Evolutionary conservation across 2,113 vertebrate genomes (phyloP), one percentile per base, ranked within the genome.

Genomic region (Garra rufa): DNA sequence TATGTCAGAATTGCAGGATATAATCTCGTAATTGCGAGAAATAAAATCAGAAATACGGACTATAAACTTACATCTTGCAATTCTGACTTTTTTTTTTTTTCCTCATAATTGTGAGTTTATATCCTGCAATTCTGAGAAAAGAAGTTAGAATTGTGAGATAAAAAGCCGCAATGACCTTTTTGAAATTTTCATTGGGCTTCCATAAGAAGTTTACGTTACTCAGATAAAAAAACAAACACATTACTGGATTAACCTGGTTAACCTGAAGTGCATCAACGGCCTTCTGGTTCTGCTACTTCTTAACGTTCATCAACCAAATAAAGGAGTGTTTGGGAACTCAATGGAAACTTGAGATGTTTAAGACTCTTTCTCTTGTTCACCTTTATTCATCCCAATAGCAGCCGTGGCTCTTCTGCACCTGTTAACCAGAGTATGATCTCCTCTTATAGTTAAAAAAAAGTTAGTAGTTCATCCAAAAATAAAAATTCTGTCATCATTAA

Each of bases 401-500:
- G 34, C 2, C 21, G 21, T 38, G 11, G 69, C 21, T 41, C 14
- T n/a, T 43, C 38, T 70, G 21, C 38, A 41, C 28, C 65, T 71
- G 69, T 44, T 71, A 69, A 41, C 30, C 65, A 41, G 67, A 44
- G n/a, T 71, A 26, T 73, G 69, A 73, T n/a, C 41, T 73, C 38
- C 9, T 70, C 1, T 19, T 34, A 17, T 21, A n/a, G 17, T 41
- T 5, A 6, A 21, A 69, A 69, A 19, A 67, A 69, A 9, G 7
- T 17, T 55, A 65, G 61, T 30, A 69, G 30, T 67, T 67, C 15
- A 17, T 57, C 52, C 61, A 65, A 30, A 65, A 65, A 15, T 1
- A 8, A 4, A 34, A 41, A 38, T 70, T 70, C 9, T 6, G 9
- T 69, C 65, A 70, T 70, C 67, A 70, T 70, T 70, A 41, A 41